phyloP scores from a whole-genome alignment of 2,888 invertebrate genomes.

The Cephus nigrinus region DNA sequence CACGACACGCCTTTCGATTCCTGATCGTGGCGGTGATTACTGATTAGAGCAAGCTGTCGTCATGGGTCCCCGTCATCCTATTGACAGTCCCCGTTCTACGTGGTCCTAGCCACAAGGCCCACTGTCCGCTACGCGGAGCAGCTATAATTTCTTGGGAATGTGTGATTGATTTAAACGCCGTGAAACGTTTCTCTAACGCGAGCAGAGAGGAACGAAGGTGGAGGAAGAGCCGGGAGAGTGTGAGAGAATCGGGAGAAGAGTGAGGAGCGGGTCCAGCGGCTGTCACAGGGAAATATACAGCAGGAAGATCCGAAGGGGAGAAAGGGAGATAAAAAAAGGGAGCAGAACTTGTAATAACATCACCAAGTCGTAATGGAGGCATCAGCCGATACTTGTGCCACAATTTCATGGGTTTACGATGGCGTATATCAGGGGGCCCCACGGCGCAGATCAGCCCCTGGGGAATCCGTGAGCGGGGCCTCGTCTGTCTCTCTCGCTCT shows the following conservation, averaged over 20 bases:
- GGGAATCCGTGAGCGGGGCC: conserved; percentile 22
- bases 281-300: conserved; percentile 3
- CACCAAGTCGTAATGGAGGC: conserved; percentile 53
- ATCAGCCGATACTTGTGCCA: conserved; percentile 51
- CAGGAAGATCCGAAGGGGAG: conserved; percentile 16
- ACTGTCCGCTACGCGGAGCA: conserved; percentile 10
- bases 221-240: not conserved
- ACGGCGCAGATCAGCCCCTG: conserved; percentile 43
- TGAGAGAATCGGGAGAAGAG: not conserved
- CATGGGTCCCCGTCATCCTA: conserved; percentile 9
- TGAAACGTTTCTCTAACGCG: conserved; percentile 26
- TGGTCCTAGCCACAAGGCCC: not conserved
- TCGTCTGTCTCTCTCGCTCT: not conserved
- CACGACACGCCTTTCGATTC: not conserved
- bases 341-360: conserved; percentile 40
- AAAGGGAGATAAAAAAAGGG: conserved; percentile 23
- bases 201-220: not conserved
- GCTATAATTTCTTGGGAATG: conserved; percentile 42
- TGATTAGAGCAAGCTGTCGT: not conserved
- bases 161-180: conserved; percentile 46
- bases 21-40: not conserved
- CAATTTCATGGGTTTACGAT: conserved; percentile 55
- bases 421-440: conserved; percentile 51
- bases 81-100: conserved; percentile 7
- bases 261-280: not conserved